These are phyloP conservation scores for Drosophila percnosoma DNA, from an alignment of 2,888 invertebrate genomes.

Conservation along the genomic window DNA sequence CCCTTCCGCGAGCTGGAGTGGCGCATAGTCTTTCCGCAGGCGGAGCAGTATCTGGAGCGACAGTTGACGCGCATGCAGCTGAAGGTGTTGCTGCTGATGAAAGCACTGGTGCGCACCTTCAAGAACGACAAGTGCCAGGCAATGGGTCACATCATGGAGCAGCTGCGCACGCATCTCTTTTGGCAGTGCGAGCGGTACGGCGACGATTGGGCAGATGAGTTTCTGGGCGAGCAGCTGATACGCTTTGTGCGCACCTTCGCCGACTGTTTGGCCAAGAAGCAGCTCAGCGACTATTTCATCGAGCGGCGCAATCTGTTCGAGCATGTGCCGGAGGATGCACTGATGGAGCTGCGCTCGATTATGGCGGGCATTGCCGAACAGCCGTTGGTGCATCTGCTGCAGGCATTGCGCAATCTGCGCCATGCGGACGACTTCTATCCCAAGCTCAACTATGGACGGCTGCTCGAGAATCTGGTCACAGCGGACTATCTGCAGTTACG, in stretches of 20 bases:
- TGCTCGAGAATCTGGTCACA: constrained; percentile 86
- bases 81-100: constrained; percentile 89
- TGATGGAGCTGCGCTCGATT: constrained; percentile 88
- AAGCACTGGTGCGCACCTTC: constrained; percentile 90
- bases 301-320: constrained; percentile 90
- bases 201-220: constrained; percentile 90
- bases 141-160: constrained; percentile 88
- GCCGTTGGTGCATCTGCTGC: constrained; percentile 89
- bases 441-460: constrained; percentile 86
- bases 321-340: constrained; percentile 88
- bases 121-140: constrained; percentile 86
- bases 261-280: constrained; percentile 87
- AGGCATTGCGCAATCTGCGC: constrained; percentile 89
- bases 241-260: constrained; percentile 88
- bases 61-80: constrained; percentile 90
- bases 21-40: constrained; percentile 91
- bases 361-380: constrained; percentile 89
- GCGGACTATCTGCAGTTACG: constrained; percentile 86
- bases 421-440: constrained; percentile 89
- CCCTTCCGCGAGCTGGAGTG: constrained; percentile 89
- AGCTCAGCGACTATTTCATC: constrained; percentile 91
- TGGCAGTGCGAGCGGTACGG: constrained; percentile 91
- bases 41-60: constrained; percentile 90
- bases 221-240: constrained; percentile 89
- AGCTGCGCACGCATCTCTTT: constrained; percentile 90